Evolutionary conservation across 37 sponge, comb jelly and placozoan species (phyloP).

Genomic region (Ianthella basta): DNA sequence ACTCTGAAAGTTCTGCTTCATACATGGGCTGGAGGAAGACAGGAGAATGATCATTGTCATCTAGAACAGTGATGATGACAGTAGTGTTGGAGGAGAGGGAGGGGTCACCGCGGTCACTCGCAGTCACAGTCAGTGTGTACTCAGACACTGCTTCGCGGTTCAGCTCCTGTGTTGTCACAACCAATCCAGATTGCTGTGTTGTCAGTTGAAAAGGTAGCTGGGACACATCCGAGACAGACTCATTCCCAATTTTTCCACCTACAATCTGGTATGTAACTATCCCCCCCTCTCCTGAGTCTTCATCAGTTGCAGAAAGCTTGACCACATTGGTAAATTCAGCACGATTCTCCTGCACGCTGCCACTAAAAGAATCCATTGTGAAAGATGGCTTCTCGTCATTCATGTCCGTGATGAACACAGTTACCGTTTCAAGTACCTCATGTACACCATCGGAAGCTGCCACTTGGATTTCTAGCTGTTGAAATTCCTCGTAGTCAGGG

Average conservation of each 20-base stretch:
- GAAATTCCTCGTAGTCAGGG: constrained; percentile 53
- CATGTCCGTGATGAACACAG: constrained; percentile 42
- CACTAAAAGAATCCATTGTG: constrained; percentile 5
- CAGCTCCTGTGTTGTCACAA: constrained; percentile 33
- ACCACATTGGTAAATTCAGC: constrained; percentile 36
- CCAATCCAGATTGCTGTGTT: constrained; percentile 19
- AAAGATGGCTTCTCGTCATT: constrained; percentile 72
- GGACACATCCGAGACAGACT: neutral
- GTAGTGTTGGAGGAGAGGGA: neutral
- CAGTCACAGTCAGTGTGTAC: constrained; percentile 55
- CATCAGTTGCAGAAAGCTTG: constrained; percentile 62
- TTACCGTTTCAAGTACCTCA: constrained; percentile 36
- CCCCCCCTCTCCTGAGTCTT: constrained; percentile 56
- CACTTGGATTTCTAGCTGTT: constrained; percentile 50
- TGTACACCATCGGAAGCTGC: constrained; percentile 54
- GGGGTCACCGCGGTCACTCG: constrained; percentile 49
- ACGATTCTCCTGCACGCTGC: constrained; percentile 45
- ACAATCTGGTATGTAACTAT: constrained; percentile 50
- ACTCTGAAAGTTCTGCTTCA: constrained; percentile 1
- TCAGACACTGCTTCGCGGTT: constrained; percentile 49
- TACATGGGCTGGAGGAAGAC: constrained; percentile 1
- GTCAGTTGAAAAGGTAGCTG: neutral
- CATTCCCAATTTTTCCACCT: neutral
- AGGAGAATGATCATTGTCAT: constrained; percentile 46
- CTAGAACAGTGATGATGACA: constrained; percentile 34